phyloP scores from a whole-genome alignment of 1,140 invertebrate species.

The Amyelois transitella region DNA sequence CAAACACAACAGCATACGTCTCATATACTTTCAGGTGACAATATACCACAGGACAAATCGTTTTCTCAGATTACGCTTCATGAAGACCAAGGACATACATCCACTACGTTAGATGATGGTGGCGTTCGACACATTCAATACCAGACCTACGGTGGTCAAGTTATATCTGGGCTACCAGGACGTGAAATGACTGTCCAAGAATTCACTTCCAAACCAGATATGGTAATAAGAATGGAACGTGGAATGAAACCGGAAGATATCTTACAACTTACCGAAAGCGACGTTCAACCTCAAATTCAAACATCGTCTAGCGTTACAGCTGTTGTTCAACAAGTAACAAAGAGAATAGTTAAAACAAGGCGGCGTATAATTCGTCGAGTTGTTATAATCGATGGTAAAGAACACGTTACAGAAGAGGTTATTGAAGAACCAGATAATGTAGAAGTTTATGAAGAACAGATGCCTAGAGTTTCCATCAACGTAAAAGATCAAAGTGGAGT shows the following conservation, averaged over 20 bases:
- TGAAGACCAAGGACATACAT: conserved; percentile 78
- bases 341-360: conserved; percentile 83
- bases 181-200: conserved; percentile 79
- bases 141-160: conserved; percentile 77
- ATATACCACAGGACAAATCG: conserved; percentile 72
- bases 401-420: conserved; percentile 86
- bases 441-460: conserved; percentile 83
- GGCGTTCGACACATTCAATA: conserved; percentile 76
- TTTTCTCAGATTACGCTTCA: conserved; percentile 80
- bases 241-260: conserved; percentile 74
- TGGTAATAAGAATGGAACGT: conserved; percentile 72
- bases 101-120: conserved; percentile 77
- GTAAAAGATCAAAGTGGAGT: conserved; percentile 73
- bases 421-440: conserved; percentile 88
- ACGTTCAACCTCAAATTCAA: conserved; percentile 60
- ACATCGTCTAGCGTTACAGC: conserved; percentile 81
- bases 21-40: conserved; percentile 52
- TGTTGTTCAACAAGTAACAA: conserved; percentile 86
- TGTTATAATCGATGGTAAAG: conserved; percentile 87
- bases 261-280: conserved; percentile 74
- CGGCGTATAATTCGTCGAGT: conserved; percentile 83
- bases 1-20: conserved; percentile 64
- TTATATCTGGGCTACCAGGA: conserved; percentile 76
- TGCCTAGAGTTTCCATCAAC: conserved; percentile 83
- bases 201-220: conserved; percentile 77